Evolutionary conservation across 2,888 invertebrate species (phyloP).

Genomic region (Thecophora atra): DNA sequence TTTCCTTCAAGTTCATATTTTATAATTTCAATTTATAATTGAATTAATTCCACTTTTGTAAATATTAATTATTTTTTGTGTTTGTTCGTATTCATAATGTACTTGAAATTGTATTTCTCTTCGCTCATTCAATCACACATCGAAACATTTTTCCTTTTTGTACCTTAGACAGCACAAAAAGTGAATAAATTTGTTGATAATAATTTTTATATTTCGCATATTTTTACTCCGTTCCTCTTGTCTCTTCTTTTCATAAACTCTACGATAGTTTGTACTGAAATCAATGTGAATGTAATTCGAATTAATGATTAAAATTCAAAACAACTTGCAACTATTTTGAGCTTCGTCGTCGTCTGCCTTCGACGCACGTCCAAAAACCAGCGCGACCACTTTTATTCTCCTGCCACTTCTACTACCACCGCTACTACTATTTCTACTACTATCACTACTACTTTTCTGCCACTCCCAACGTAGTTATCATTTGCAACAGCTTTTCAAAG

Average conservation of each 20-base stretch:
- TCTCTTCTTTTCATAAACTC: conserved; percentile 31
- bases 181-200: too few species aligned
- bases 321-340: background rate
- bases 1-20: too few species aligned
- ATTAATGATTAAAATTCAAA: conserved; percentile 34
- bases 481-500: conserved; percentile 39
- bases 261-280: conserved; percentile 57
- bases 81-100: too few species aligned
- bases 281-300: conserved; percentile 55
- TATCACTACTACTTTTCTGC: conserved; percentile 39
- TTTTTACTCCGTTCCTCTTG: conserved; percentile 42
- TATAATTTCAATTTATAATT: too few species aligned
- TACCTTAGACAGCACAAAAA: background rate
- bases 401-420: conserved; percentile 39
- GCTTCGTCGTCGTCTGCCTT: conserved; percentile 3
- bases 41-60: too few species aligned
- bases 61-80: too few species aligned
- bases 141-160: background rate
- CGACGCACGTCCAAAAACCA: conserved; percentile 26
- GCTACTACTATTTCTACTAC: conserved; percentile 36
- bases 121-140: too few species aligned
- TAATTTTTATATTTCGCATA: conserved; percentile 2
- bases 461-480: conserved; percentile 42
- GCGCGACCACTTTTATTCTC: conserved; percentile 34
- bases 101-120: too few species aligned